Percentiles rank a stretch among this genome's conserved stretches.
Conservation (phyloP, 1,140 invertebrate species). For the Pteromalus puparum region DNA sequence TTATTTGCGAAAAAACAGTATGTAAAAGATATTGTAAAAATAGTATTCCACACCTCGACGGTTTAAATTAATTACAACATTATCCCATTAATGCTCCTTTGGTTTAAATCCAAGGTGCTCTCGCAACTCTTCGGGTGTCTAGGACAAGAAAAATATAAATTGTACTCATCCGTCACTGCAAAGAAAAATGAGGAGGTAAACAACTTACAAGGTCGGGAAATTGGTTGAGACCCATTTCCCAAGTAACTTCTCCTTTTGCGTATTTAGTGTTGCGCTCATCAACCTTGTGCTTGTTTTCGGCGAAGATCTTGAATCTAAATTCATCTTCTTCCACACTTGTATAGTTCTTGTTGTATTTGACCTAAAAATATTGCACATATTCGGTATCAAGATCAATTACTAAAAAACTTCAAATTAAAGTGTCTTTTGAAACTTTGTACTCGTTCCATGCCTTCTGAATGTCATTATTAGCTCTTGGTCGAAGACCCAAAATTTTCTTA, state of each 20-base stretch:
- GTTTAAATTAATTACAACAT: too few relatives aligned
- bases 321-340: background rate
- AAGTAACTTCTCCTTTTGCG: constrained; percentile 4
- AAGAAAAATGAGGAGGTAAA: background rate
- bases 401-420: background rate
- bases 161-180: too few relatives aligned
- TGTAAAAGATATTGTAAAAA: too few relatives aligned
- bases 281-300: background rate
- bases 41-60: too few relatives aligned
- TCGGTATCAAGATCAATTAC: background rate
- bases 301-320: too few relatives aligned
- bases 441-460: background rate
- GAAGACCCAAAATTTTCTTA: background rate
- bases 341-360: background rate
- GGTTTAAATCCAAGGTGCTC: too few relatives aligned
- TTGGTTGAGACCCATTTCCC: background rate
- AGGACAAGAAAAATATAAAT: too few relatives aligned
- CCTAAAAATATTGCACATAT: background rate
- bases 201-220: background rate
- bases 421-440: background rate
- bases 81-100: too few relatives aligned
- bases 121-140: background rate
- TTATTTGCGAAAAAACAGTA: too few relatives aligned
- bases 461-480: background rate
- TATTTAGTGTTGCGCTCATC: constrained; percentile 12